Conservation (phyloP, 1,140 invertebrate genomes). For the Drosophila sp. region DNA sequence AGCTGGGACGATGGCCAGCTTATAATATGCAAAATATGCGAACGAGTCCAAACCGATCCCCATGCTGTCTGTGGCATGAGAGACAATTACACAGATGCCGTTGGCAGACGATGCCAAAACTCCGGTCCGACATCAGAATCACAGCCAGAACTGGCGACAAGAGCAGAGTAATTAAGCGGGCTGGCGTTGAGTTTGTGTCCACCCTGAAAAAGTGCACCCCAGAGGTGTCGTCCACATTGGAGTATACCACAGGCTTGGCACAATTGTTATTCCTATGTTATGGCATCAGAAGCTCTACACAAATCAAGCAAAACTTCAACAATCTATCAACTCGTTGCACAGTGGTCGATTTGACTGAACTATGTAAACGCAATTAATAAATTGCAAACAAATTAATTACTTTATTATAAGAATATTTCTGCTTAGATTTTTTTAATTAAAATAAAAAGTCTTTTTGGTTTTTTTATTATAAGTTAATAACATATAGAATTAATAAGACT, state of each 20-base stretch:
- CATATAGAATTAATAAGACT: no score
- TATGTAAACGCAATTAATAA: no score
- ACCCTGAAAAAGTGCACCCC: neutral
- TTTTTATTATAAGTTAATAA: no score
- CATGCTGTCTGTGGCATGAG: constrained; percentile 11
- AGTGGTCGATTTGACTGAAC: no score
- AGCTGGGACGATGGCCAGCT: constrained; percentile 28
- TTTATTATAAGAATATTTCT: no score
- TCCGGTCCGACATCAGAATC: neutral
- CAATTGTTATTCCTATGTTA: constrained; percentile 24
- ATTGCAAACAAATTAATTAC: no score
- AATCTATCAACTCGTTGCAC: neutral
- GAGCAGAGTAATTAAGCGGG: constrained; percentile 36
- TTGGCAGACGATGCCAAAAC: constrained; percentile 12
- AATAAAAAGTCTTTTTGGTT: no score
- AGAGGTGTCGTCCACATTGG: constrained; percentile 15
- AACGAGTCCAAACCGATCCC: constrained; percentile 3
- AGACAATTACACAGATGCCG: constrained; percentile 21
- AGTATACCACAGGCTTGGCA: neutral
- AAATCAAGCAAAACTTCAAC: constrained; percentile 20
- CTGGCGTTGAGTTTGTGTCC: neutral
- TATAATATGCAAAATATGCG: constrained; percentile 57
- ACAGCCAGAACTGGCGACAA: neutral
- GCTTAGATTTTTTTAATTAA: no score
- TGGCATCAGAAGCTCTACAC: constrained; percentile 4